Base-by-base conservation (phyloP, 2,113 vertebrate genomes). In the Atlantisia rogersi region DNA sequence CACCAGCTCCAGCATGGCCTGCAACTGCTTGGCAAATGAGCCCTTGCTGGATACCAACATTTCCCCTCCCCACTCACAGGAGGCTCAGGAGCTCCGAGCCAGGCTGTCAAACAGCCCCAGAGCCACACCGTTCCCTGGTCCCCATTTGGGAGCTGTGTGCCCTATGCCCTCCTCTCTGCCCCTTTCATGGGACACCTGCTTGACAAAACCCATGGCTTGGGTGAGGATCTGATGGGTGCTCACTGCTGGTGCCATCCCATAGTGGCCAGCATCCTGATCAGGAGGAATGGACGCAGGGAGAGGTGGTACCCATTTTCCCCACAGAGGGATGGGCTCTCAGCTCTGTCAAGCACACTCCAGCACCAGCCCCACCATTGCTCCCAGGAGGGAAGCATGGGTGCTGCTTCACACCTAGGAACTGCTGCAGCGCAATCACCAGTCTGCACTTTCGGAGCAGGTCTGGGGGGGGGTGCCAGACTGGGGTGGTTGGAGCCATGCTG, bases 71-170 rank as follows among this genome's bases (percentile, higher is more conserved):
- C 5, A 6, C 58, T 82, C 14, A 1, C 92, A 82, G 93, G 93
- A 78, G 88, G 76, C 56, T 82, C 6, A 11, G 69, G 31, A 78
- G 46, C 73, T 62, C 67, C 26, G 76, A 69, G 86, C 88, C 91
- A 82, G 82, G 86, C 82, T 85, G 82, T 70, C 91, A 59, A 85
- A 88, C 4, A 10, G 48, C 74, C 80, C 59, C 60, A 35, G 67
- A 83, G 64, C 9, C 0, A 3, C 50, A 25, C 48, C 1, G 2
- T 67, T 82, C 0, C 1, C 74, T 15, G 58, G 70, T 79, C 48
- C 25, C 71, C 5, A 1, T 67, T 24, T 32, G n/a, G 76, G 50
- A 82, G 16, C 80, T 73, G 52, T 4, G 50, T 9, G 5, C 59
- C 71, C 22, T 75, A 76, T 37, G 55, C 60, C 50, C 48, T 79